Evolutionary conservation across 2,113 vertebrate species (phyloP).

Genomic region (Patagioenas fasciata): DNA sequence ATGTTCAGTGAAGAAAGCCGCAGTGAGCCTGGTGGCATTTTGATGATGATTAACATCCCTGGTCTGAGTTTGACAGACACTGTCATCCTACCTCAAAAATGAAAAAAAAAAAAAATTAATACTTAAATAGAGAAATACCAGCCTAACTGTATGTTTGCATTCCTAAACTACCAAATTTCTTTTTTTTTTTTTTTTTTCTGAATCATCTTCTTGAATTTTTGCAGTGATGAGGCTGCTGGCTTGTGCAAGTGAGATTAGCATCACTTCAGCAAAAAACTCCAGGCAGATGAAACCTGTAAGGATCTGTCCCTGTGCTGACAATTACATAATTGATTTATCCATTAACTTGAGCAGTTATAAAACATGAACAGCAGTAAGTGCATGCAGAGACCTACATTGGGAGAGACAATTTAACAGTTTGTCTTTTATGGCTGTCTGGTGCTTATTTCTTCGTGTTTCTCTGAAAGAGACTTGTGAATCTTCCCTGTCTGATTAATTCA

Average conservation of each 20-base stretch:
- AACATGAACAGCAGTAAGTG: constrained; percentile 22
- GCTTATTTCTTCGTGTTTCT: constrained; percentile 45
- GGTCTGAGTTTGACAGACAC: background rate
- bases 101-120: background rate
- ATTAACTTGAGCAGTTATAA: constrained; percentile 42
- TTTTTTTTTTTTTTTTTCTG: background rate
- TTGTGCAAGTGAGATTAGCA: background rate
- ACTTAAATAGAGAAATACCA: background rate
- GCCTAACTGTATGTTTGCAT: background rate
- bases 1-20: background rate
- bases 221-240: background rate
- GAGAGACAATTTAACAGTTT: constrained; percentile 33
- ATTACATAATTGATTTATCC: constrained; percentile 52
- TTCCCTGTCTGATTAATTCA: constrained; percentile 24
- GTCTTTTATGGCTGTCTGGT: constrained; percentile 50
- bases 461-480: constrained; percentile 54
- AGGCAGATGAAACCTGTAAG: background rate
- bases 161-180: background rate
- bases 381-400: background rate
- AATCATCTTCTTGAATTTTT: background rate
- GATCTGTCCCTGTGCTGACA: background rate
- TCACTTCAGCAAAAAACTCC: background rate
- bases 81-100: background rate
- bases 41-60: background rate
- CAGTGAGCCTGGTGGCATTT: background rate